A percentile compares a stretch with the other conserved stretches of the same genome.
Conservation (phyloP, 2,888 invertebrate genomes). For the Eucriotettix oculatus region DNA sequence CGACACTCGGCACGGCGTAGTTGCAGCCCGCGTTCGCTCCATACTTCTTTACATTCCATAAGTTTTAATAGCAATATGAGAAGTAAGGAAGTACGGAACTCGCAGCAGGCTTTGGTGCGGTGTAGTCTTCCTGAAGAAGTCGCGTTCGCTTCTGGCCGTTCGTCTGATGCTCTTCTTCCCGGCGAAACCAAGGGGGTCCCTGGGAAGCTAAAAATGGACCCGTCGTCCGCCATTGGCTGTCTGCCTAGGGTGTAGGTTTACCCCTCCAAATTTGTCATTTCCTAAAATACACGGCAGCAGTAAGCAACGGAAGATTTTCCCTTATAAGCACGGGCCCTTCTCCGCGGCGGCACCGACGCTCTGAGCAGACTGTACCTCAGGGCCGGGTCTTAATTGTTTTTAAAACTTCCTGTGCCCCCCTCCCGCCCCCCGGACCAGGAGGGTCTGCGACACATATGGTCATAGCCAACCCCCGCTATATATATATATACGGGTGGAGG, state of each 20-base stretch:
- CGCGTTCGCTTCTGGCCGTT: background rate
- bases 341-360: background rate
- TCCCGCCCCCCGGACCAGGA: background rate
- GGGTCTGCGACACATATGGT: background rate
- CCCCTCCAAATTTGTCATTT: constrained; percentile 63
- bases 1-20: background rate
- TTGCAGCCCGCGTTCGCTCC: constrained; percentile 35
- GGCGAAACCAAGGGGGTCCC: background rate
- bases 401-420: background rate
- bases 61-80: constrained; percentile 64
- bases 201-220: constrained; percentile 14
- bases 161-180: constrained; percentile 1
- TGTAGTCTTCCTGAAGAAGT: background rate
- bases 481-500: background rate
- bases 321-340: background rate
- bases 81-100: constrained; percentile 94
- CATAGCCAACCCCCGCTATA: background rate
- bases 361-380: background rate
- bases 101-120: constrained; percentile 33
- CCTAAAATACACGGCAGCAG: constrained; percentile 43
- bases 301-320: background rate
- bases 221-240: constrained; percentile 4
- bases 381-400: background rate
- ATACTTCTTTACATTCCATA: constrained; percentile 99
- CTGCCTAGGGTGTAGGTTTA: constrained; percentile 6